Evolutionary conservation across 2,888 invertebrate species (phyloP), one percentile per base, ranked within the genome.

Genomic region (Hyles lineata): DNA sequence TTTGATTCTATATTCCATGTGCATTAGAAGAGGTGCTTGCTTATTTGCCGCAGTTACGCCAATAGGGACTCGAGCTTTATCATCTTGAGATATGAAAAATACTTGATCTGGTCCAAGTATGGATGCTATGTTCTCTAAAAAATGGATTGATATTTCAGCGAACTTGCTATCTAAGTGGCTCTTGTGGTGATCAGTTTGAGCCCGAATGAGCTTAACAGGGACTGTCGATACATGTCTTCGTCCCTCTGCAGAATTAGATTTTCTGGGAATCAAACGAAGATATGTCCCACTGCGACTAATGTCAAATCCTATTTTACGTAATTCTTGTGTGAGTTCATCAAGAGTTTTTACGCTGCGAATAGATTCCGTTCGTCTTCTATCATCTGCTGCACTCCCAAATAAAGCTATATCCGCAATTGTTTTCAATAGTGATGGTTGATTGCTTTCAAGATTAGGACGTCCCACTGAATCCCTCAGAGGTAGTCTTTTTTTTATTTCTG

Each of bases 31-130:
- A 74, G 76, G 78, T 21, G 80, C 76, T 75, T 81, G 79, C 70
- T 83, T 85, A 71, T 87, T 87, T 72, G 87, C 91, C 35, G 89
- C 79, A 74, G 74, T 75, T 19, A 77, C 63, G 60, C 78, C 76
- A 35, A 79, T 79, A 59, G 78, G 76, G 58, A 81, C 79, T 50
- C 77, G 73, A 67, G 79, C 80, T 76, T 82, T 80, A 59, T 79
- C 79, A 78, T 79, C 78, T 76, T 79, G 32, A 32, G 32, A 32
- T 32, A 32, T 32, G 32, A 32, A 32, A 32, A 32, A 32, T 32
- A 32, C 32, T 32, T 32, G 32, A 32, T 32, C 32, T 32, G 32
- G 32, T 32, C 32, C 32, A 32, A 32, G 32, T 32, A 32, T 32
- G 32, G 32, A 32, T 32, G n/a, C n/a, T n/a, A n/a, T n/a, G n/a